Percentiles rank a stretch among this genome's conserved stretches.
Evolutionary conservation across 2,888 invertebrate species (phyloP).

Genomic region (Caenorhabditis sp.): DNA sequence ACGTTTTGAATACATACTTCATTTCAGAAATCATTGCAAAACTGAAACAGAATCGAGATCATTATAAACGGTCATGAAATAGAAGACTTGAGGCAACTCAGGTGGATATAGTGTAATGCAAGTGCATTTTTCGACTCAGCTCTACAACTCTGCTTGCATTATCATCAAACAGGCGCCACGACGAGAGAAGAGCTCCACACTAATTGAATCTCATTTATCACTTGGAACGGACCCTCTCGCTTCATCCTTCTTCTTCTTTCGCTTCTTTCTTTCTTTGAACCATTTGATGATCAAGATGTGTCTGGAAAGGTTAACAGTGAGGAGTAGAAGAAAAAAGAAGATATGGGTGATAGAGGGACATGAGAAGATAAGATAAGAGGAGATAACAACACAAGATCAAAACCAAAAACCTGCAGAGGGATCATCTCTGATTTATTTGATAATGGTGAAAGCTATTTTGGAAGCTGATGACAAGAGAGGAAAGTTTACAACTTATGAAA

Average conservation of each 20-base stretch:
- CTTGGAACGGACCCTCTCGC: conserved; percentile 38
- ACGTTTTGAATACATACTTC: conserved; percentile 1
- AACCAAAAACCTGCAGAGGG: not conserved
- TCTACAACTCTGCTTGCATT: conserved; percentile 25
- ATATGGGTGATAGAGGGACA: not conserved
- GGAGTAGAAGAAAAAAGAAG: conserved; percentile 14
- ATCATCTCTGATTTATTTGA: not conserved
- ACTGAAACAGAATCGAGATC: not conserved
- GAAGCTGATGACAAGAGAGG: no score
- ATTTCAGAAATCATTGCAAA: not conserved
- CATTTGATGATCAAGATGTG: conserved; percentile 39
- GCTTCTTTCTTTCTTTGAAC: not conserved
- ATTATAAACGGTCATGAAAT: conserved; percentile 43
- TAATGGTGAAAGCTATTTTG: no score
- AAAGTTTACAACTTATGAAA: not conserved
- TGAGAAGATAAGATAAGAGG: conserved; percentile 15
- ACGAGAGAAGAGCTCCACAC: conserved; percentile 25
- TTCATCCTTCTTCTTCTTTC: not conserved
- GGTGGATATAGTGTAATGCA: conserved; percentile 59
- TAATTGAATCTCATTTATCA: conserved; percentile 49
- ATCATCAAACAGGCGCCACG: conserved; percentile 51
- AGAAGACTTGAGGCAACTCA: conserved; percentile 3
- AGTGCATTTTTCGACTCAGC: conserved; percentile 60
- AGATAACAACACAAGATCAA: not conserved
- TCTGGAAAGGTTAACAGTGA: conserved; percentile 45